Conservation (phyloP, 37 sponge, comb jelly and placozoan species). For the Beroe ovata region DNA sequence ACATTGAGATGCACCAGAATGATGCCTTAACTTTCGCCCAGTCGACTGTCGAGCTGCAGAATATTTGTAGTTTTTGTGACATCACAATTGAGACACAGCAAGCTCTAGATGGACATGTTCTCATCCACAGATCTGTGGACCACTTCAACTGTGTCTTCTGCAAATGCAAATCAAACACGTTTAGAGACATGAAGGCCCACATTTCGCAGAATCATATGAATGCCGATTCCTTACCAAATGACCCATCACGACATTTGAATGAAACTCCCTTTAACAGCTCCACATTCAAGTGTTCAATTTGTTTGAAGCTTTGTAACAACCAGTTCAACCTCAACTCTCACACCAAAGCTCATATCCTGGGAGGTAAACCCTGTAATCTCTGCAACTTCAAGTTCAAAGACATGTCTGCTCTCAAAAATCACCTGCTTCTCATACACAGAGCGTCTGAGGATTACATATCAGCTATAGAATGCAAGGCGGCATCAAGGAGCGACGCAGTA, state of each 20-base stretch:
- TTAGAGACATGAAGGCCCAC: constrained; percentile 33
- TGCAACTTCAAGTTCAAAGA: constrained; percentile 64
- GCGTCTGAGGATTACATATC: constrained; percentile 50
- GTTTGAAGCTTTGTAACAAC: constrained; percentile 55
- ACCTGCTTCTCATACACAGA: constrained; percentile 34
- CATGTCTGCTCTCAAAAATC: constrained; percentile 45
- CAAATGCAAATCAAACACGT: constrained; percentile 1
- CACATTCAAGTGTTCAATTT: constrained; percentile 51
- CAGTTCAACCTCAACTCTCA: constrained; percentile 65
- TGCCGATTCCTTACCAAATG: constrained; percentile 7
- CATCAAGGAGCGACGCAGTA: constrained; percentile 44
- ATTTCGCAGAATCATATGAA: constrained; percentile 39
- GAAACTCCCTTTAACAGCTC: constrained; percentile 62
- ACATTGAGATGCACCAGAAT: constrained; percentile 24
- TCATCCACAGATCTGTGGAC: constrained; percentile 44
- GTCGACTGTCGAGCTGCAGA: constrained; percentile 36
- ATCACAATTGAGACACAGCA: constrained; percentile 54
- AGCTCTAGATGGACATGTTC: constrained; percentile 43
- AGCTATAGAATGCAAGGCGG: background rate
- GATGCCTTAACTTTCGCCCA: constrained; percentile 54
- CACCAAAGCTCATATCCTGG: constrained; percentile 56
- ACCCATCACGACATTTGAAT: constrained; percentile 45
- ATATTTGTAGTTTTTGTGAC: constrained; percentile 39
- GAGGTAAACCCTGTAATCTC: constrained; percentile 35
- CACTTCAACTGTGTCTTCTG: constrained; percentile 66